Evolutionary conservation across 2,113 vertebrate species (phyloP), one percentile per base, ranked within the genome.

Genomic region (Notarius lentiginosus): DNA sequence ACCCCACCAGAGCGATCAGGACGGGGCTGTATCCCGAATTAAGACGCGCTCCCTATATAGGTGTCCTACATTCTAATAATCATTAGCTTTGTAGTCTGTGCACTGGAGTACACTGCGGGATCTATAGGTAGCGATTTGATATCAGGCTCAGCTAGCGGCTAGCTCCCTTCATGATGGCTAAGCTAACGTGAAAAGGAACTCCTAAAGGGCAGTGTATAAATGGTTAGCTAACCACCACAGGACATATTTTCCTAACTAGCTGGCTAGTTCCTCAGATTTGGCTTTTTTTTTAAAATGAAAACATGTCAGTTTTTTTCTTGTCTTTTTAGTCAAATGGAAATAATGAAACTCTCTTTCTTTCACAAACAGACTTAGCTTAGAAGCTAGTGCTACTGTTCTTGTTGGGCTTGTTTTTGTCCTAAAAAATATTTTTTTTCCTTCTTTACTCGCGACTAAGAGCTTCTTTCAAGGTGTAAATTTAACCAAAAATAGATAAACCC

Each of bases 201-300:
- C n/a, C 79, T 79, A 85, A 85, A 79, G 58, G 72, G 47, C 41
- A 85, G 73, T 11, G 15, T 51, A 24, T 41, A 41, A 41, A 7
- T 49, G 66, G 7, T 17, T 86, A 79, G 84, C 63, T 34, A 66
- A 18, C 20, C 12, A 76, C 41, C 73, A 58, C 4, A 24, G 49
- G 4, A 2, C 58, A 2, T n/a, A 24, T 15, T 24, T 47, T 24
- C n/a, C 55, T 9, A 4, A 6, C n/a, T 58, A 58, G 53, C 49
- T 18, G 22, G 5, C 20, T 0, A 24, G 11, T 73, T 47, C n/a
- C n/a, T 66, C n/a, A 27, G 2, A n/a, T 18, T 2, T 24, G 24
- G 8, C 2, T 53, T 53, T 11, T 77, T 79, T 79, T 2, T n/a
- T n/a, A n/a, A 5, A 18, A 1, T 79, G 75, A 68, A 68, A 30